Percentiles rank a stretch among this genome's conserved stretches.
These are phyloP conservation scores for Andrena marginata DNA, from an alignment of 2,888 invertebrate species.

Conservation along the genomic window DNA sequence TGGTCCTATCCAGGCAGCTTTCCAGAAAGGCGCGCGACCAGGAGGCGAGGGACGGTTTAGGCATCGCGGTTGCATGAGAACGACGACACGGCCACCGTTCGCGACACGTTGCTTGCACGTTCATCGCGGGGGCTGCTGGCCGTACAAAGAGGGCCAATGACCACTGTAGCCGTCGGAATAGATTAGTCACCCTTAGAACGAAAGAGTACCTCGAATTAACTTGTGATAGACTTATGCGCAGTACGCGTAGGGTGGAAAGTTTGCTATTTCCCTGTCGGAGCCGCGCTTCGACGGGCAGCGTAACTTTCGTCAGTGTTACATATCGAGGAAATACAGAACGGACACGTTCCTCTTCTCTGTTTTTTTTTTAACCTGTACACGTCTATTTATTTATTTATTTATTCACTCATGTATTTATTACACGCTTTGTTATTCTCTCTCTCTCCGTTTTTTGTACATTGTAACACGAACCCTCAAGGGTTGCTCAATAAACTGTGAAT, in stretches of 20 bases:
- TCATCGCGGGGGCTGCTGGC: background rate
- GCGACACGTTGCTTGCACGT: background rate
- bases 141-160: constrained; percentile 5
- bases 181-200: background rate
- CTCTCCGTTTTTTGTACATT: background rate
- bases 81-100: background rate
- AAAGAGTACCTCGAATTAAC: background rate
- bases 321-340: background rate
- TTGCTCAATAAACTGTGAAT: constrained; percentile 39
- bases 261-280: background rate
- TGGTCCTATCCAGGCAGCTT: constrained; percentile 14
- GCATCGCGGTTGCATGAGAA: constrained; percentile 6
- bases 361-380: background rate
- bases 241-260: background rate
- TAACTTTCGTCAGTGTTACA: constrained; percentile 14
- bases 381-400: constrained; percentile 27
- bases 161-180: background rate
- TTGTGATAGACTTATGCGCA: background rate
- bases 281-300: background rate
- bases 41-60: constrained; percentile 8
- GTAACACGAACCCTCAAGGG: constrained; percentile 5
- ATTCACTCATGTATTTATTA: constrained; percentile 36
- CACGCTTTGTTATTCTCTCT: background rate
- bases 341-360: background rate
- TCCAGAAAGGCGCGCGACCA: constrained; percentile 21